Conservation (phyloP, 30 jellyfish, hydroid and myxozoan species). For the Rhopilema esculentum region DNA sequence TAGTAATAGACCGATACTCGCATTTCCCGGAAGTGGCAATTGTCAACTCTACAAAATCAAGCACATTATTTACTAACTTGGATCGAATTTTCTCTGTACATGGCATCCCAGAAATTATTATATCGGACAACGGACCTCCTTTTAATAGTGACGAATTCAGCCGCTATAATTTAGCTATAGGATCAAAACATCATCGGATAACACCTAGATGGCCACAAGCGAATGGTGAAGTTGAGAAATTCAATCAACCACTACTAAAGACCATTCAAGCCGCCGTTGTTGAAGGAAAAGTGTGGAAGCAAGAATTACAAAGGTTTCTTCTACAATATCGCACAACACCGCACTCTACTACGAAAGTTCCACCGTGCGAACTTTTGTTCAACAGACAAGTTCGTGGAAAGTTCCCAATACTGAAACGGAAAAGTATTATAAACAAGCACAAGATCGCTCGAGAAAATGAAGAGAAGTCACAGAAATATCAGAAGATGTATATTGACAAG, state of each 20-base stretch:
- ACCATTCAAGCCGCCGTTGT: conserved; percentile 26
- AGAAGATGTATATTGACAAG: too few relatives aligned
- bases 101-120: conserved; percentile 34
- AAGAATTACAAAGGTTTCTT: conserved; percentile 37
- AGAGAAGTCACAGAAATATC: too few relatives aligned
- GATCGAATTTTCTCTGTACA: conserved; percentile 31
- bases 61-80: conserved; percentile 12
- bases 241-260: conserved; percentile 36
- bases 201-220: conserved; percentile 61
- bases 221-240: conserved; percentile 53
- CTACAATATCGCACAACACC: too few relatives aligned
- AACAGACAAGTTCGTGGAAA: too few relatives aligned
- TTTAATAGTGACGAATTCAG: conserved; percentile 36
- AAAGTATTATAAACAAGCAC: too few relatives aligned
- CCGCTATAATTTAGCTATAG: conserved; percentile 17
- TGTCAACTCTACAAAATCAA: conserved; percentile 27
- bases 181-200: conserved; percentile 5
- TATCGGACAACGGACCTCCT: conserved; percentile 73
- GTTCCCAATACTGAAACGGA: too few relatives aligned
- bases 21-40: conserved; percentile 54
- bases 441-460: too few relatives aligned
- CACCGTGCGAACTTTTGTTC: too few relatives aligned
- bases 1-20: conserved; percentile 44
- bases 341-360: too few relatives aligned
- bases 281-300: conserved; percentile 63